Evolutionary conservation across 2,888 invertebrate species (phyloP).

Genomic region (Uloborus plumipes): DNA sequence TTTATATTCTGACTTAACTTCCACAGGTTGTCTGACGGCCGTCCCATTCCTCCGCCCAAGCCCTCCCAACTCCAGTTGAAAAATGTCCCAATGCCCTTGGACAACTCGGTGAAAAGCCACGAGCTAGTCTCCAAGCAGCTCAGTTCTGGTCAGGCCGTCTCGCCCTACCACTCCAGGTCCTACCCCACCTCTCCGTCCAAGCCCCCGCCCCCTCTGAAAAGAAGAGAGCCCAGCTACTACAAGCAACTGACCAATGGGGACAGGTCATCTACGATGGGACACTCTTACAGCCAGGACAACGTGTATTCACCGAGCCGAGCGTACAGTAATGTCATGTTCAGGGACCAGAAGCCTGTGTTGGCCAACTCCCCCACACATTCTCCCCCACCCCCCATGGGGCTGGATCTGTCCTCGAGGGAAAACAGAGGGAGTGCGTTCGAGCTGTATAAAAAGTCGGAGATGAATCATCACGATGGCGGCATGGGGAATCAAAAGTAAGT

Average conservation of each 20-base stretch:
- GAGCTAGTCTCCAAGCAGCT: neutral
- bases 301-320: slow-evolving; percentile 27
- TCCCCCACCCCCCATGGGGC: slow-evolving; percentile 71
- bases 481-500: no score
- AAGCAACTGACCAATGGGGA: slow-evolving; percentile 16
- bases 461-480: slow-evolving; percentile 69
- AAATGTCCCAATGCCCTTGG: slow-evolving; percentile 69
- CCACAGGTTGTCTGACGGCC: slow-evolving; percentile 63
- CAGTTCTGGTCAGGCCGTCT: slow-evolving; percentile 13
- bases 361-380: slow-evolving; percentile 12
- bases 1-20: neutral
- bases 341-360: slow-evolving; percentile 3
- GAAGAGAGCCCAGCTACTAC: slow-evolving; percentile 36
- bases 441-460: slow-evolving; percentile 86
- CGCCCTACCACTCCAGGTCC: slow-evolving; percentile 44
- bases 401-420: slow-evolving; percentile 83
- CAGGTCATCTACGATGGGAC: slow-evolving; percentile 17
- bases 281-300: slow-evolving; percentile 56
- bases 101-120: neutral
- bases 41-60: slow-evolving; percentile 90
- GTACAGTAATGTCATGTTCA: slow-evolving; percentile 50
- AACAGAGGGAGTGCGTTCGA: slow-evolving; percentile 94
- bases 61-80: slow-evolving; percentile 91
- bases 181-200: slow-evolving; percentile 52
- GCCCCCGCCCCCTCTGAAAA: slow-evolving; percentile 54